These are phyloP conservation scores for Diabrotica virgifera DNA, from an alignment of 1,140 invertebrate species.

Conservation along the genomic window DNA sequence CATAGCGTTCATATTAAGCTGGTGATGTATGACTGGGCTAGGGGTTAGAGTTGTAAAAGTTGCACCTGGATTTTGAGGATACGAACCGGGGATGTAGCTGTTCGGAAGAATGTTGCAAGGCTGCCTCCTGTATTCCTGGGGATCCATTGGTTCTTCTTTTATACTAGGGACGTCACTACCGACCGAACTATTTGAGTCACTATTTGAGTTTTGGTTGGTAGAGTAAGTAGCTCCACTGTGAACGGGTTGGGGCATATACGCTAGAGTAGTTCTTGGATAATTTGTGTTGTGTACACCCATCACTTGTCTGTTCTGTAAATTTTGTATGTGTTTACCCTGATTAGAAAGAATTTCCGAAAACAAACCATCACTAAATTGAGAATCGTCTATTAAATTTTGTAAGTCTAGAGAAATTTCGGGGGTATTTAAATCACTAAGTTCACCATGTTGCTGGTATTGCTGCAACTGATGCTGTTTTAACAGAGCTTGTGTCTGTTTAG, in stretches of 20 bases:
- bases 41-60: slow-evolving; percentile 68
- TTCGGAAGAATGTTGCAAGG: slow-evolving; percentile 49
- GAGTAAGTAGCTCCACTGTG: slow-evolving; percentile 76
- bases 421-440: slow-evolving; percentile 81
- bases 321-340: slow-evolving; percentile 52
- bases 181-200: slow-evolving; percentile 54
- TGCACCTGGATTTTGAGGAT: slow-evolving; percentile 52
- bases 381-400: slow-evolving; percentile 84
- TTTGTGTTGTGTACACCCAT: slow-evolving; percentile 48
- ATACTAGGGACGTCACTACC: slow-evolving; percentile 66
- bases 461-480: slow-evolving; percentile 54
- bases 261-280: slow-evolving; percentile 66
- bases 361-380: slow-evolving; percentile 77
- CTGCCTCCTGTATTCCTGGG: slow-evolving; percentile 61
- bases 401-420: slow-evolving; percentile 86
- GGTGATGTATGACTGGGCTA: slow-evolving; percentile 56
- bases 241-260: slow-evolving; percentile 88
- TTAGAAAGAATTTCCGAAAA: slow-evolving; percentile 75
- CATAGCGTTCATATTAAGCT: slow-evolving; percentile 46
- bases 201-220: slow-evolving; percentile 41
- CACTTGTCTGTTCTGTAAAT: slow-evolving; percentile 49
- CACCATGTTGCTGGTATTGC: slow-evolving; percentile 68
- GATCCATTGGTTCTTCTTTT: slow-evolving; percentile 80
- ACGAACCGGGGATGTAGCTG: slow-evolving; percentile 45
- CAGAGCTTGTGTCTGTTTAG: slow-evolving; percentile 45